These are phyloP conservation scores for Drosophila suboccidentalis DNA, from an alignment of 2,888 invertebrate genomes.

Conservation along the genomic window DNA sequence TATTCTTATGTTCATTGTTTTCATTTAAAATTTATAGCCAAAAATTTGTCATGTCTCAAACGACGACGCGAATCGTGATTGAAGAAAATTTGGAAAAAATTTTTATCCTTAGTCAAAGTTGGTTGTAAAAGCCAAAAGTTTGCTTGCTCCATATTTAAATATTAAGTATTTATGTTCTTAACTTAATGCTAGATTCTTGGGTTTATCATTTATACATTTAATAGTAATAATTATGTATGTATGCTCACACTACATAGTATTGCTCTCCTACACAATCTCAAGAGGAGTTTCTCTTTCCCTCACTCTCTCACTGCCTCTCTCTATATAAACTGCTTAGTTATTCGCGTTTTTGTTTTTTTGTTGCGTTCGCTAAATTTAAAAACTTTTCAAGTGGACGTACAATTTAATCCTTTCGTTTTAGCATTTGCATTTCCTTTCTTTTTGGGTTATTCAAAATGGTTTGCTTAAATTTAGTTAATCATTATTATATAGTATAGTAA, in stretches of 20 bases:
- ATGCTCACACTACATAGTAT: constrained; percentile 38
- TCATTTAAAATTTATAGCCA: constrained; percentile 77
- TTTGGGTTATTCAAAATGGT: constrained; percentile 66
- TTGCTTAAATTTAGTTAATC: constrained; percentile 74
- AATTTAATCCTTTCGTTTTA: constrained; percentile 32
- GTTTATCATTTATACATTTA: constrained; percentile 71
- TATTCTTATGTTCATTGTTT: constrained; percentile 21
- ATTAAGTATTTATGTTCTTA: constrained; percentile 38
- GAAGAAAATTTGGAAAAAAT: constrained; percentile 75
- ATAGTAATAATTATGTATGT: constrained; percentile 70
- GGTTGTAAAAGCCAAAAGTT: constrained; percentile 80
- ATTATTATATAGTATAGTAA: constrained; percentile 71
- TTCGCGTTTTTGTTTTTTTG: constrained; percentile 14
- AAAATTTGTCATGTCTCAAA: constrained; percentile 61
- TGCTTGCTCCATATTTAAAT: constrained; percentile 62
- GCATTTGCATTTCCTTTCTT: constrained; percentile 20
- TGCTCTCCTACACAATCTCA: constrained; percentile 2
- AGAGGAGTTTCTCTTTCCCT: neutral
- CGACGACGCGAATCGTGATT: constrained; percentile 29
- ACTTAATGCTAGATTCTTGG: constrained; percentile 64
- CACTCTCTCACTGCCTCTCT: constrained; percentile 3
- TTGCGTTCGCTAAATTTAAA: constrained; percentile 58
- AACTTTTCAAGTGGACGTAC: constrained; percentile 70
- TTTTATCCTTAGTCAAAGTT: constrained; percentile 74
- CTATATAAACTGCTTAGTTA: constrained; percentile 53